A percentile compares a stretch with the other conserved stretches of the same genome.
Conservation (phyloP, 2,888 invertebrate genomes). For the Ditula angustiorana region DNA sequence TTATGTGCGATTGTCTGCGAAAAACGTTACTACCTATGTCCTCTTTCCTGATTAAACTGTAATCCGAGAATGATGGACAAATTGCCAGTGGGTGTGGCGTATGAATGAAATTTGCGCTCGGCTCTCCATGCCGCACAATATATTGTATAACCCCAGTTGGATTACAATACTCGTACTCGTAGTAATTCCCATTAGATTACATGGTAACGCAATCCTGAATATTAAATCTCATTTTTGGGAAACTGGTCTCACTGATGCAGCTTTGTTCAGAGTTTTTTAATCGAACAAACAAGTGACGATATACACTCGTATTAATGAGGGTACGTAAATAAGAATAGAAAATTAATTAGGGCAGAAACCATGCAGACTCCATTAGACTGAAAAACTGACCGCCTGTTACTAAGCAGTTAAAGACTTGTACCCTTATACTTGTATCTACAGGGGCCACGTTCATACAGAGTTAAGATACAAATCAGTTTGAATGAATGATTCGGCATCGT, state of each 20-base stretch:
- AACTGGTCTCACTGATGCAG: neutral
- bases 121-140: slow-evolving; percentile 32
- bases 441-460: slow-evolving; percentile 27
- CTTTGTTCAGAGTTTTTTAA: neutral
- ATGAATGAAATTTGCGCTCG: slow-evolving; percentile 72
- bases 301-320: too few species aligned
- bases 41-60: slow-evolving; percentile 68
- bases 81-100: slow-evolving; percentile 72
- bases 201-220: neutral
- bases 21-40: slow-evolving; percentile 47
- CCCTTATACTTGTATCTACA: neutral
- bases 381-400: too few species aligned
- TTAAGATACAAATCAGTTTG: slow-evolving; percentile 59
- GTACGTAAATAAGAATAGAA: too few species aligned
- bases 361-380: too few species aligned
- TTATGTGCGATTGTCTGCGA: slow-evolving; percentile 37
- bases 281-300: too few species aligned
- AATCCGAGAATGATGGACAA: slow-evolving; percentile 64
- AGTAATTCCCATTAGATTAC: slow-evolving; percentile 29
- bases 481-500: slow-evolving; percentile 51
- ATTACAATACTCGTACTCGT: slow-evolving; percentile 41
- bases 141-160: slow-evolving; percentile 40
- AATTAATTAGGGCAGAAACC: too few species aligned
- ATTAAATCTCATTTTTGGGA: slow-evolving; percentile 3
- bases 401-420: too few species aligned